These are phyloP conservation scores for Macrophya alboannulata DNA, from an alignment of 2,888 invertebrate species.

Conservation along the genomic window DNA sequence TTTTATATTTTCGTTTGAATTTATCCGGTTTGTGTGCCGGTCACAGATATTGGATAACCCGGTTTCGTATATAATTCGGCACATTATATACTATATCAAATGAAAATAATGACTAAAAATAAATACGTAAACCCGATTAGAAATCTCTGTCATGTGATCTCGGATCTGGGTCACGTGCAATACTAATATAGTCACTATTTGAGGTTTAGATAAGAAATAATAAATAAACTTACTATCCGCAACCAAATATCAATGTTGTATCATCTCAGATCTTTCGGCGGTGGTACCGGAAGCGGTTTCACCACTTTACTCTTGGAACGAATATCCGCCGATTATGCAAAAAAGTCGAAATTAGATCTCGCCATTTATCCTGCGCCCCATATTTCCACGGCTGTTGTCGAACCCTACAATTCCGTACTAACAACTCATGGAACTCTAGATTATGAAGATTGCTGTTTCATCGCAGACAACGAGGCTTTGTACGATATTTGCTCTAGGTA, in stretches of 20 bases:
- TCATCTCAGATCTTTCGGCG: constrained; percentile 85
- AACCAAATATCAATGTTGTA: background rate
- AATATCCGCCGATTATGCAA: constrained; percentile 85
- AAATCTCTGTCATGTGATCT: background rate
- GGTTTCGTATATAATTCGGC: background rate
- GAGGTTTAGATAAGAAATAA: background rate
- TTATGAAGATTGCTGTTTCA: constrained; percentile 86
- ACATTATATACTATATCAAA: background rate
- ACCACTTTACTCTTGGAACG: constrained; percentile 86
- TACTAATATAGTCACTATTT: background rate
- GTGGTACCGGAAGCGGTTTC: constrained; percentile 91
- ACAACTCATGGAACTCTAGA: constrained; percentile 88
- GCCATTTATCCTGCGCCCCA: constrained; percentile 93
- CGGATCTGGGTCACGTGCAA: background rate
- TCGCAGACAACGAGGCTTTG: constrained; percentile 89
- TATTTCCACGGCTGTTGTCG: constrained; percentile 89
- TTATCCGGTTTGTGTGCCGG: background rate
- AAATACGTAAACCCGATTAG: background rate
- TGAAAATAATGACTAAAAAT: constrained; percentile 23
- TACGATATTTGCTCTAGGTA: constrained; percentile 87
- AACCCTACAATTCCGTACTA: constrained; percentile 89
- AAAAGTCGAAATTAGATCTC: constrained; percentile 85
- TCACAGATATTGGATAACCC: background rate
- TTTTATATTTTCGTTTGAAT: background rate
- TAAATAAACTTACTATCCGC: constrained; percentile 13